Percentiles rank a stretch among this genome's conserved stretches.
Evolutionary conservation across 2,888 invertebrate species (phyloP).

Genomic region (Lithophane socia): DNA sequence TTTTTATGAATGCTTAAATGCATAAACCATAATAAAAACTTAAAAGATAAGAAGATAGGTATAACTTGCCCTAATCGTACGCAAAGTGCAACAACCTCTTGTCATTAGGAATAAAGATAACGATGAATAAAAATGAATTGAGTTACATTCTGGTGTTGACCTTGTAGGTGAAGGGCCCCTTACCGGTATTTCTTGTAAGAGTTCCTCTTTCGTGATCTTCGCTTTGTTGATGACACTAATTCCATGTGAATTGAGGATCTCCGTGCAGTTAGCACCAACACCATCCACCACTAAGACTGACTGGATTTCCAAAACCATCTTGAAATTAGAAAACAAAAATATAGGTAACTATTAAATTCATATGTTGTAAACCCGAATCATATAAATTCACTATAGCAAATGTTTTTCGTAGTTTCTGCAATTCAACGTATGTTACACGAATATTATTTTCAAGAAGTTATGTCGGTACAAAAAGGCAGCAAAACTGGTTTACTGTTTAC

Average conservation of each 20-base stretch:
- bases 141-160: neutral
- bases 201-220: slow-evolving; percentile 94
- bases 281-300: slow-evolving; percentile 98
- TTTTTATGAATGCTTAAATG: neutral
- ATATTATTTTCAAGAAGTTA: slow-evolving; percentile 18
- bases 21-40: neutral
- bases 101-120: slow-evolving; percentile 52
- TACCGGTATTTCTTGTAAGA: slow-evolving; percentile 94
- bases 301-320: slow-evolving; percentile 92
- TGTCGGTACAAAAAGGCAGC: slow-evolving; percentile 6
- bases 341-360: neutral
- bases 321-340: slow-evolving; percentile 49
- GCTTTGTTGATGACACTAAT: slow-evolving; percentile 95
- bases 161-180: slow-evolving; percentile 18
- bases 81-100: slow-evolving; percentile 60
- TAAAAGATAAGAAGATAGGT: neutral
- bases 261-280: slow-evolving; percentile 96
- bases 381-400: neutral
- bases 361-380: neutral
- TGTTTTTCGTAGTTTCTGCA: neutral
- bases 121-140: neutral
- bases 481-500: slow-evolving; percentile 50
- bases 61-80: slow-evolving; percentile 14
- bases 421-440: neutral
- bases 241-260: slow-evolving; percentile 94